phyloP scores from a whole-genome alignment of 2,113 vertebrate species.

The Pogonocichla stellata region DNA sequence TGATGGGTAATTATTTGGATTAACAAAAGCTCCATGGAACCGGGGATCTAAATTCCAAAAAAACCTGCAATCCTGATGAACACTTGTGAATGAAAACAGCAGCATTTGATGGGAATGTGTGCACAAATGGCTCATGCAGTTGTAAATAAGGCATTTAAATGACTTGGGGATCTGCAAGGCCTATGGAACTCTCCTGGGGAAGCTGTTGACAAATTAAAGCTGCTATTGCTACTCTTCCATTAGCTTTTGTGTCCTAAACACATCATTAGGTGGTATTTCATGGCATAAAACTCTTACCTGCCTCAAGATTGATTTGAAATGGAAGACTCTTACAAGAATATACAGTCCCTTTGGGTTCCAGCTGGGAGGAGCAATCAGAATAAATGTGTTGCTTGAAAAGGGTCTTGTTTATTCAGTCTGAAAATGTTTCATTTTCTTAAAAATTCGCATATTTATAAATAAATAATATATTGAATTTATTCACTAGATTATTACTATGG shows the following conservation, averaged over 20 bases:
- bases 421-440: slow-evolving; percentile 1
- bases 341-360: slow-evolving; percentile 23
- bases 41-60: not conserved
- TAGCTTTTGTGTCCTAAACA: slow-evolving; percentile 61
- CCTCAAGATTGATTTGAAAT: slow-evolving; percentile 46
- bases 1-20: not conserved
- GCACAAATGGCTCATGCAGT: not conserved
- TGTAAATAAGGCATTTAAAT: slow-evolving; percentile 59
- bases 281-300: slow-evolving; percentile 55
- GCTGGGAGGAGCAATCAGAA: not conserved
- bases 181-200: slow-evolving; percentile 31
- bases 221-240: slow-evolving; percentile 16
- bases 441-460: not conserved
- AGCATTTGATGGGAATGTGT: not conserved
- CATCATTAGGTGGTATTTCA: slow-evolving; percentile 53
- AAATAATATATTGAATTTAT: not conserved
- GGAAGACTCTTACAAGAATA: slow-evolving; percentile 27
- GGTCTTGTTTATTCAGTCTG: not conserved
- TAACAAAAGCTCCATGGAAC: not conserved
- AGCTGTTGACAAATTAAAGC: slow-evolving; percentile 63
- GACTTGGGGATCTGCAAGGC: slow-evolving; percentile 19
- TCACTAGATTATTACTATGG: not conserved
- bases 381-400: slow-evolving; percentile 8
- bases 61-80: not conserved
- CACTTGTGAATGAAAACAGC: not conserved